Conservation (phyloP, 2,888 invertebrate species). For the Incurvaria masculella region DNA sequence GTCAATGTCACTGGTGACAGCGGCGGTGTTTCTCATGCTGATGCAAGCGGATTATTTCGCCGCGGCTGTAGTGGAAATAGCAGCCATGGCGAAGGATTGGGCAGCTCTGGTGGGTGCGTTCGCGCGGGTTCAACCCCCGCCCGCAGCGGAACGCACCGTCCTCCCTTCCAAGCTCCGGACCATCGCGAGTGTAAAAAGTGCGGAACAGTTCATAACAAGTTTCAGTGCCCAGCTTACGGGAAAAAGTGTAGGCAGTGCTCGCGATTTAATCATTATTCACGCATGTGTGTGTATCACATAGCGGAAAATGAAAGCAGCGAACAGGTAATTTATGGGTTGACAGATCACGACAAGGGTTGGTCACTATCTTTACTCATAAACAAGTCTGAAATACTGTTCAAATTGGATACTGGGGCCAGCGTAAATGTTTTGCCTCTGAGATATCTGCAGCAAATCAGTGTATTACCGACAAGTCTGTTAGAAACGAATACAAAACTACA, state of each 20-base stretch:
- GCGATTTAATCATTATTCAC: not conserved
- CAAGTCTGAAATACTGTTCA: not conserved
- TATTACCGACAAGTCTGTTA: not conserved
- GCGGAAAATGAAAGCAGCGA: not conserved
- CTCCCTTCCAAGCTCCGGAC: too few species aligned
- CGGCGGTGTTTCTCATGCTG: too few species aligned
- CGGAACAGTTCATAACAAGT: not conserved
- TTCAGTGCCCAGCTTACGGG: not conserved
- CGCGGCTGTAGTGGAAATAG: too few species aligned
- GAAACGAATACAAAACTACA: not conserved
- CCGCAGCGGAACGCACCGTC: not conserved
- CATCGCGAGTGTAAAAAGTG: not conserved
- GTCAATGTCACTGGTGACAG: too few species aligned
- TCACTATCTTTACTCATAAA: not conserved
- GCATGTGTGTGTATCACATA: not conserved
- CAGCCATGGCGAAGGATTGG: too few species aligned
- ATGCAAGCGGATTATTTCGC: too few species aligned
- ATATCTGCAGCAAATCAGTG: not conserved
- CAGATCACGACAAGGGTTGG: not conserved
- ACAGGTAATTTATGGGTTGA: not conserved
- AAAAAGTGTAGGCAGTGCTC: not conserved
- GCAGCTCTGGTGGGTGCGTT: not conserved
- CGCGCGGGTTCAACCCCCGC: not conserved
- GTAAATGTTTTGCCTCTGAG: constrained; percentile 1
- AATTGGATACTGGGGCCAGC: not conserved